Evolutionary conservation across 1,140 invertebrate species (phyloP).

Genomic region (Dryas iulia): DNA sequence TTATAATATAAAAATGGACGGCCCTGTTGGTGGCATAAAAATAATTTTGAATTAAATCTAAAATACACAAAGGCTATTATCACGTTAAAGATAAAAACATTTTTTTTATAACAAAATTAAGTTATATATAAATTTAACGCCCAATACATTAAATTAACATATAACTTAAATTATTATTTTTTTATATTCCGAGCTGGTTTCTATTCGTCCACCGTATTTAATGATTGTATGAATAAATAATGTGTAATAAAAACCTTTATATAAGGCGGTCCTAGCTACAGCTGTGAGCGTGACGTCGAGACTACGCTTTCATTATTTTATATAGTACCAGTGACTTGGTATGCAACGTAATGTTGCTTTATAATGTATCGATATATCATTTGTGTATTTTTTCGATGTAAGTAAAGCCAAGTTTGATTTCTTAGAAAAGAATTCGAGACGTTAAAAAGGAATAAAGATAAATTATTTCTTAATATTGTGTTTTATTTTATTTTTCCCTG

Average conservation of each 20-base stretch:
- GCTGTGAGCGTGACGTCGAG: conserved; percentile 26
- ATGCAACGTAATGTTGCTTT: conserved; percentile 58
- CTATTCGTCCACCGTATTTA: not conserved
- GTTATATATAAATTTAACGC: no score
- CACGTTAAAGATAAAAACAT: no score
- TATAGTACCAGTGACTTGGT: conserved; percentile 55
- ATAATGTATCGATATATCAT: conserved; percentile 69
- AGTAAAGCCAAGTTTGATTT: conserved; percentile 77
- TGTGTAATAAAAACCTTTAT: not conserved
- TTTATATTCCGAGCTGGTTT: not conserved
- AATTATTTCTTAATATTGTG: conserved; percentile 75
- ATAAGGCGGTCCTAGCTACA: not conserved
- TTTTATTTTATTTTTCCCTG: conserved; percentile 58
- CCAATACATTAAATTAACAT: no score
- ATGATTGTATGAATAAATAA: not conserved
- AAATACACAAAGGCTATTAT: no score
- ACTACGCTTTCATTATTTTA: conserved; percentile 63
- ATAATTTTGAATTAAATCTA: no score
- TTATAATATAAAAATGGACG: not conserved
- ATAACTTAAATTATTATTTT: no score
- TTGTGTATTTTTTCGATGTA: conserved; percentile 78
- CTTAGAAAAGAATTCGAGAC: conserved; percentile 76
- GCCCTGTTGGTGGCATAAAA: not conserved
- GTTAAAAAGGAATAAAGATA: conserved; percentile 77
- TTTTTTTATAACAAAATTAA: no score